Conservation (phyloP, 2,113 vertebrate genomes). For the Gnathonemus longibarbis region DNA sequence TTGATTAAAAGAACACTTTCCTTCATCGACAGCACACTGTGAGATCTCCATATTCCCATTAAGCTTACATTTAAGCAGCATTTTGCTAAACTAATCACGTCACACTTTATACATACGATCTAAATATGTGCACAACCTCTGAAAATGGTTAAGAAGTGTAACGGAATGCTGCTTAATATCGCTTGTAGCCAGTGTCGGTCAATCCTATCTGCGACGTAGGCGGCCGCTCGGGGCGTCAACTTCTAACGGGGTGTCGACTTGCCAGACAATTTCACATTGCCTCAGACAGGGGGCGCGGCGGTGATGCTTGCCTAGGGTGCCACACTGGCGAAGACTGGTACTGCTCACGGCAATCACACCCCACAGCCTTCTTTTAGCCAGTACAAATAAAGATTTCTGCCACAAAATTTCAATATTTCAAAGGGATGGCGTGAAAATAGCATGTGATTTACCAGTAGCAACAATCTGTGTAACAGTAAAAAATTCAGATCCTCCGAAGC, state of each 20-base stretch:
- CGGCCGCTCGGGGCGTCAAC: not conserved
- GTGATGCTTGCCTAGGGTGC: not conserved
- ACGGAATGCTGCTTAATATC: not conserved
- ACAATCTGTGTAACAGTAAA: not conserved
- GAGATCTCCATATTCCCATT: not conserved
- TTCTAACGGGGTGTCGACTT: not conserved
- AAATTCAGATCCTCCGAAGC: not conserved
- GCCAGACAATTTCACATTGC: not conserved
- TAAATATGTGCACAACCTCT: not conserved
- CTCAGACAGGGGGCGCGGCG: not conserved
- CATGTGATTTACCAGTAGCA: not conserved
- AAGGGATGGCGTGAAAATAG: not conserved
- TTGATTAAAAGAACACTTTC: not conserved
- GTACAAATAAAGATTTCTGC: not conserved
- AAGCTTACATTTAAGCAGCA: not conserved
- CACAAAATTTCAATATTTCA: not conserved
- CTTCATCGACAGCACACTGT: not conserved
- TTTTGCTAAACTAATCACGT: not conserved
- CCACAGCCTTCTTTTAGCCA: not conserved
- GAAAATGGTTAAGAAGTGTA: not conserved
- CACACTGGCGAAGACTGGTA: not conserved
- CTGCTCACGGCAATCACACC: not conserved
- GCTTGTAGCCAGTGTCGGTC: not conserved
- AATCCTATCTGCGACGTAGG: not conserved
- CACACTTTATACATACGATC: conserved; percentile 20